Base-by-base conservation (phyloP, 2,113 vertebrate genomes). In the Psittacara wagleri region DNA sequence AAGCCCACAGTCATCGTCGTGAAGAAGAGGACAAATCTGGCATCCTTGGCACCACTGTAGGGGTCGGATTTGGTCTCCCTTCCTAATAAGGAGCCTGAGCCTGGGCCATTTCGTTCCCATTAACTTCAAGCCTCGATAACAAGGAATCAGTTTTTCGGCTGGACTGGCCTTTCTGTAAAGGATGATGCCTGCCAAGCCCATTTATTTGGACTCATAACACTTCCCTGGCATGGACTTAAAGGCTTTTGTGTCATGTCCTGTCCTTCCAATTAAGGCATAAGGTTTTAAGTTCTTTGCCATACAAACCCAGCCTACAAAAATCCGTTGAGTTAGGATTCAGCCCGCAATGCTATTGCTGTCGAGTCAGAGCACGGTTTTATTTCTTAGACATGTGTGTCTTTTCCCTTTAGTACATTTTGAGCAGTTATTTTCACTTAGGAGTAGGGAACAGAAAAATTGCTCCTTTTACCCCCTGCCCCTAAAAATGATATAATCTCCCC, bases 1-100 rank as follows among this genome's bases (percentile, higher is more conserved):
- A 15, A 29, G 35, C 7, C 62, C 73, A 5, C 9, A 3, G 20
- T 7, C 29, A 4, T 7, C 6, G 1, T 9, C 0, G 0, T 2
- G 24, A 64, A 48, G 39, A 41, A 66, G 17, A 28, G 0, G 12
- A 35, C 51, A 61, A 72, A 75, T 5, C 54, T n/a, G 63, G 55
- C 52, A 39, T 48, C 17, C 23, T 11, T 44, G 44, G 80, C 62
- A 69, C 25, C 29, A 11, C 31, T 44, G 22, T 4, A 27, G 64
- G 28, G 28, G 17, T 39, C 18, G n/a, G 37, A 8, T 44, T 77
- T 63, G 75, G 23, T 59, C 31, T 84, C 29, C 18, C 22, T 68
- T 84, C 54, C 43, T 19, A 35, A 54, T 2, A 72, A 75, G 51
- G 29, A 51, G 20, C 19, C 37, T 11, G 17, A 66, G 11, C 11